phyloP scores from a whole-genome alignment of 1,140 invertebrate genomes.

The Drosophila auraria region DNA sequence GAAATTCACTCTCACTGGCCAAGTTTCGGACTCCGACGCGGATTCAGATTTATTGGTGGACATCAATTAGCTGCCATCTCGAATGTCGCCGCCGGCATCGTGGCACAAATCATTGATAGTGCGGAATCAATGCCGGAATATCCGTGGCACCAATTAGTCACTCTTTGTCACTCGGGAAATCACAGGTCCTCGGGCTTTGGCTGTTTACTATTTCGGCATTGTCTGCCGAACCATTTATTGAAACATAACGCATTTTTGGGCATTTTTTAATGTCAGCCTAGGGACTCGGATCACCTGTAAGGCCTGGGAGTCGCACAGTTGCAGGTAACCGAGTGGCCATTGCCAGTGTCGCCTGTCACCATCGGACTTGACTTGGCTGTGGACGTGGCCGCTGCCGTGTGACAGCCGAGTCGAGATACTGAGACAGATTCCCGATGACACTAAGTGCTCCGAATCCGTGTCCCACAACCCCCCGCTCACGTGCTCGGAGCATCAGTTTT shows the following conservation, averaged over 20 bases:
- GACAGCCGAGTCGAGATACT: constrained; percentile 39
- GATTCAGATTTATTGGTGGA: constrained; percentile 67
- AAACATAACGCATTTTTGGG: constrained; percentile 71
- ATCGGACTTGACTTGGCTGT: not conserved
- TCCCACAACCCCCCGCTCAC: constrained; percentile 59
- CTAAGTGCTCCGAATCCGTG: constrained; percentile 23
- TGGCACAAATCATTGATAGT: constrained; percentile 76
- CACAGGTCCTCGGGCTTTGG: constrained; percentile 24
- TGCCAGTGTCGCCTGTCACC: constrained; percentile 30
- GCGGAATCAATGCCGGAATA: constrained; percentile 60
- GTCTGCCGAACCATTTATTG: constrained; percentile 68
- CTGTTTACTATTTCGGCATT: constrained; percentile 74
- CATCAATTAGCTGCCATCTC: constrained; percentile 71
- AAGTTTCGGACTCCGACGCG: constrained; percentile 10
- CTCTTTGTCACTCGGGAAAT: constrained; percentile 53
- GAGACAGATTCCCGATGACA: constrained; percentile 67
- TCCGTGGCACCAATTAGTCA: constrained; percentile 70
- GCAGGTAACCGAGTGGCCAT: constrained; percentile 77
- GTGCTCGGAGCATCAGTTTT: constrained; percentile 46
- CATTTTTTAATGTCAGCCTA: constrained; percentile 79
- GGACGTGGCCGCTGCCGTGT: constrained; percentile 30
- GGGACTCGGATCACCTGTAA: constrained; percentile 38
- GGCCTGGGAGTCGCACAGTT: constrained; percentile 71
- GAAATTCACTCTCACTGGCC: constrained; percentile 16
- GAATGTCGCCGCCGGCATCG: constrained; percentile 42